phyloP scores from a whole-genome alignment of 2,888 invertebrate genomes.

The Taphrorychus bicolor region DNA sequence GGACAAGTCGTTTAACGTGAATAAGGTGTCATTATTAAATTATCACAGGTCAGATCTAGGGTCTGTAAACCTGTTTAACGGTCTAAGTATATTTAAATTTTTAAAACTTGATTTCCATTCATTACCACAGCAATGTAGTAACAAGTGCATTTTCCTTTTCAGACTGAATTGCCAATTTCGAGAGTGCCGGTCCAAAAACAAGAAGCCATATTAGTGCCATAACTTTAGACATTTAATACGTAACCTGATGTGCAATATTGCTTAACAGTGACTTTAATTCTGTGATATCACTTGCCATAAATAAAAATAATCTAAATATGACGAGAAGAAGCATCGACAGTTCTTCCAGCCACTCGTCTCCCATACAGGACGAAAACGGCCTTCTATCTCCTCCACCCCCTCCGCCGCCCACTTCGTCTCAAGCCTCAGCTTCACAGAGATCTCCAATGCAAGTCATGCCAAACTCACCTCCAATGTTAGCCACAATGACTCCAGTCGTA shows the following conservation, averaged over 20 bases:
- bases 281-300: slow-evolving; percentile 56
- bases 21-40: background rate
- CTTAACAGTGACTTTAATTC: slow-evolving; percentile 52
- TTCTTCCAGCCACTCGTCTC: slow-evolving; percentile 52
- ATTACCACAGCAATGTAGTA: background rate
- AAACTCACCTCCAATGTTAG: slow-evolving; percentile 77
- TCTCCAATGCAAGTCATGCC: slow-evolving; percentile 63
- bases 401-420: slow-evolving; percentile 62
- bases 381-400: slow-evolving; percentile 62
- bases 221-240: slow-evolving; percentile 50
- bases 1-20: background rate
- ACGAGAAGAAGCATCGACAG: slow-evolving; percentile 57
- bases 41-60: background rate
- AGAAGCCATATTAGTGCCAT: slow-evolving; percentile 55
- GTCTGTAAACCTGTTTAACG: background rate
- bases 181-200: slow-evolving; percentile 22
- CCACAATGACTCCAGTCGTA: slow-evolving; percentile 88
- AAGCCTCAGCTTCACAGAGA: slow-evolving; percentile 62
- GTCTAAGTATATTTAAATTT: background rate
- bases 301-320: slow-evolving; percentile 46
- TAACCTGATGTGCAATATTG: slow-evolving; percentile 56
- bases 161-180: slow-evolving; percentile 22
- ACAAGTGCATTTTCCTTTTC: slow-evolving; percentile 12
- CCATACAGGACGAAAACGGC: slow-evolving; percentile 49
- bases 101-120: background rate